Evolutionary conservation across 2,888 invertebrate species (phyloP).

Genomic region (Tetragonula carbonaria): DNA sequence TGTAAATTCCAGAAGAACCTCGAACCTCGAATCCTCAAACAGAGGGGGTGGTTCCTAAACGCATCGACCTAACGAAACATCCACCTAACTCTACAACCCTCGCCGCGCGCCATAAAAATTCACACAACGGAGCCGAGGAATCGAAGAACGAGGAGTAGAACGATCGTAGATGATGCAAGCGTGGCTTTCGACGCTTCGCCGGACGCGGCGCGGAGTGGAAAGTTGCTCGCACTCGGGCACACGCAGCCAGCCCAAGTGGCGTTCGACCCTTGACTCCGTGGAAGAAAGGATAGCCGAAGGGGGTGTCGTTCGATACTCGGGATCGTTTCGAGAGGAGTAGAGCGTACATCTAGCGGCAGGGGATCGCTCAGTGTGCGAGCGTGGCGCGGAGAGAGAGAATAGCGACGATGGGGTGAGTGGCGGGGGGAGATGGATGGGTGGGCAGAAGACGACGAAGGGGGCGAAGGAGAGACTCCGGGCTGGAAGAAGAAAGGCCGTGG

Average conservation of each 20-base stretch:
- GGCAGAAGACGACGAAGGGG: background rate
- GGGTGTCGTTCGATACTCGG: slow-evolving; percentile 53
- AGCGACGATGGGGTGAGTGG: too few relatives aligned
- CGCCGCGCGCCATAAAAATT: slow-evolving; percentile 7
- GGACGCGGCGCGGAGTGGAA: background rate
- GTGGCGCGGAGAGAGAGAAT: background rate
- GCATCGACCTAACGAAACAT: background rate
- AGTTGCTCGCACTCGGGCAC: slow-evolving; percentile 6
- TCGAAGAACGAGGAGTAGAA: background rate
- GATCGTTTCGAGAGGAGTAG: slow-evolving; percentile 47
- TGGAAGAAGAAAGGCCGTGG: slow-evolving; percentile 49
- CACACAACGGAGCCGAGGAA: background rate
- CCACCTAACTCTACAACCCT: background rate
- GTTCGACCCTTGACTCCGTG: slow-evolving; percentile 30
- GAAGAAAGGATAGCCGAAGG: slow-evolving; percentile 28
- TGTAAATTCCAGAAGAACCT: background rate
- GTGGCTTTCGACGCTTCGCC: background rate
- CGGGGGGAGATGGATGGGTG: too few relatives aligned
- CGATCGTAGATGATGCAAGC: background rate
- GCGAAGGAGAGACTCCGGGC: slow-evolving; percentile 19
- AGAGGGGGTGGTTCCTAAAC: background rate
- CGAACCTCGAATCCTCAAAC: background rate
- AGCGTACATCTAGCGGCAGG: background rate
- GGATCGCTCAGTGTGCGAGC: slow-evolving; percentile 9
- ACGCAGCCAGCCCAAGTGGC: slow-evolving; percentile 6